Evolutionary conservation across 2,113 vertebrate genomes (phyloP).

Genomic region (Edolisoma coerulescens): DNA sequence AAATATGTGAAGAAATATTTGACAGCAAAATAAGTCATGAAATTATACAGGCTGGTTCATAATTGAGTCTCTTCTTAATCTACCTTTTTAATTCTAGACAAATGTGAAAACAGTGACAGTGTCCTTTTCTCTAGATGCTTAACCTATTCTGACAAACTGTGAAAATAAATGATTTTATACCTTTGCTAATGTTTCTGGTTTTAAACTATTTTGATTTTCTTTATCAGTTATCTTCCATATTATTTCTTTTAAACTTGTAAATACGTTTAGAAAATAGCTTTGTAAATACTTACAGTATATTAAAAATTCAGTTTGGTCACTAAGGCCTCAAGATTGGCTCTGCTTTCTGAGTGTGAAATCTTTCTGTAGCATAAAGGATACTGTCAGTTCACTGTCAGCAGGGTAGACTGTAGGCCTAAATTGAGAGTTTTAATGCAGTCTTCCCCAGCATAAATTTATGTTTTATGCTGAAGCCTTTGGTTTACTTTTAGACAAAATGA

Average conservation of each 20-base stretch:
- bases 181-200: conserved; percentile 72
- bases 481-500: conserved; percentile 27
- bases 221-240: conserved; percentile 61
- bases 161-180: conserved; percentile 76
- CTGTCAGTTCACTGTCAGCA: conserved; percentile 72
- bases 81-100: conserved; percentile 72
- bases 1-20: conserved; percentile 69
- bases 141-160: conserved; percentile 76
- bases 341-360: conserved; percentile 21
- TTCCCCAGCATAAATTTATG: conserved; percentile 33
- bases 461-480: conserved; percentile 59
- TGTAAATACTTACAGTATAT: conserved; percentile 72
- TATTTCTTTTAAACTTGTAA: conserved; percentile 72
- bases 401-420: conserved; percentile 67
- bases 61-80: conserved; percentile 78
- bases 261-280: conserved; percentile 67
- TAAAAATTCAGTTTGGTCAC: conserved; percentile 37
- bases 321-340: conserved; percentile 52
- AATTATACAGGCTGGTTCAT: conserved; percentile 69
- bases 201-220: conserved; percentile 56
- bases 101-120: conserved; percentile 78
- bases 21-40: conserved; percentile 64
- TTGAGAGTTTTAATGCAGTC: conserved; percentile 9
- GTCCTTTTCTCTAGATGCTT: conserved; percentile 66
- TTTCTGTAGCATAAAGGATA: conserved; percentile 64